A percentile compares a stretch with the other conserved stretches of the same genome.
These are phyloP conservation scores for Enchytraeus crypticus DNA, from an alignment of 2,888 invertebrate genomes.

Conservation along the genomic window DNA sequence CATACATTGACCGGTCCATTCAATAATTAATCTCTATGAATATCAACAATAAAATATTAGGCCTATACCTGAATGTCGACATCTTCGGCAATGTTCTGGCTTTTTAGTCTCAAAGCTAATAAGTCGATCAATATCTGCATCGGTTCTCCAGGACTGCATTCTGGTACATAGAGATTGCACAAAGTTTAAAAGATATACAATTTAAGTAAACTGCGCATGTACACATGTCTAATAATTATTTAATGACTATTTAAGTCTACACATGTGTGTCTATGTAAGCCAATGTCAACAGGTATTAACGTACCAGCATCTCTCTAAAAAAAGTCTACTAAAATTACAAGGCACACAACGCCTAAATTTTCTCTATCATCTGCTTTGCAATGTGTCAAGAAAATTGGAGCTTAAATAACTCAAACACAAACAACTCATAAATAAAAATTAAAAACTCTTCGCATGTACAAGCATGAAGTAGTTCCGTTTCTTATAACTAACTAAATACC, in stretches of 20 bases:
- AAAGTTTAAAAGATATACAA: not conserved
- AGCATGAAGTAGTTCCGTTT: not conserved
- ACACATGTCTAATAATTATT: not conserved
- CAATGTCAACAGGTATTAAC: too few species aligned
- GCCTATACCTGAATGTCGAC: constrained; percentile 1
- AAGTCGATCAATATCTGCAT: not conserved
- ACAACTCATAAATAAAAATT: too few species aligned
- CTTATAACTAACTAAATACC: not conserved
- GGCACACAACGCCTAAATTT: too few species aligned
- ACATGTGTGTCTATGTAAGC: not conserved
- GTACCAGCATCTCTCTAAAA: too few species aligned
- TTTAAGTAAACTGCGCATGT: not conserved
- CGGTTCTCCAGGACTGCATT: constrained; percentile 4
- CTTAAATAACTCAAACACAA: too few species aligned
- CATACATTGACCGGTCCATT: too few species aligned
- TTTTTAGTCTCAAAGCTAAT: not conserved
- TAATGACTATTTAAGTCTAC: not conserved
- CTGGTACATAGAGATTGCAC: not conserved
- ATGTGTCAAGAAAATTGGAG: too few species aligned
- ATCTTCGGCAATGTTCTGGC: constrained; percentile 5
- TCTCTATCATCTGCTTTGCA: too few species aligned
- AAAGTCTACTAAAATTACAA: too few species aligned
- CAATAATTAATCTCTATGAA: too few species aligned
- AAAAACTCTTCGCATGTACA: too few species aligned
- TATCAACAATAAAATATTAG: too few species aligned